Evolutionary conservation across 2,797 vertebrate species (phyloP), one percentile per base, ranked within the genome.

Genomic region (Aerospiza tachiro): DNA sequence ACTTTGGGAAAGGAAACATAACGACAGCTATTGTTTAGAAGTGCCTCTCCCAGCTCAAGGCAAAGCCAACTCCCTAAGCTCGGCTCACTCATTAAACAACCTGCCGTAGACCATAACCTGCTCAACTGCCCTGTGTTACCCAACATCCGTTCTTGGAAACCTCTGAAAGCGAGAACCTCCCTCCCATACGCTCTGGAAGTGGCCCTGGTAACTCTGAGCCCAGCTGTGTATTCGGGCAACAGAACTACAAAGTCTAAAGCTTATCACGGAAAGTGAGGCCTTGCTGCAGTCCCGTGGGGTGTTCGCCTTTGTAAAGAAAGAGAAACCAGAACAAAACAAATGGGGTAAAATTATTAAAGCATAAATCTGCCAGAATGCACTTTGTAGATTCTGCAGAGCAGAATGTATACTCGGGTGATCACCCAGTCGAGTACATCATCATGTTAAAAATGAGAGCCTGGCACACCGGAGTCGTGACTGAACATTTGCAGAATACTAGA

Each of bases 71-170:
- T 82, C 61, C 63, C 42, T 63, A 38, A 66, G 66, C 62, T 62
- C 50, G 4, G 77, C 59, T 72, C 4, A 0, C 58, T 79, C 25
- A 11, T 31, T 0, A 2, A 93, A 62, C 67, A 87, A 80, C 44
- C 47, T 2, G 3, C 59, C 1, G 7, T 22, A 80, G 90, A 90
- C 63, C 78, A 79, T 53, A 87, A 82, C 85, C 86, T 86, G 92
- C 75, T 85, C 67, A 89, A 72, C 94, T 94, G 86, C 81, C 86
- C 90, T 1, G 1, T 8, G 56, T 91, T 92, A 82, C 81, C 89
- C 88, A 95, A 92, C 36, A 78, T 62, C 82, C 12, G 7, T 87
- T 95, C 95, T 77, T 96, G 90, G 82, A 94, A 94, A 83, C 89
- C 81, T 87, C 63, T n/a, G 47, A 80, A 47, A 80, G 38, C 0